Evolutionary conservation across 2,888 invertebrate species (phyloP).

Genomic region (Leucozona laternaria): DNA sequence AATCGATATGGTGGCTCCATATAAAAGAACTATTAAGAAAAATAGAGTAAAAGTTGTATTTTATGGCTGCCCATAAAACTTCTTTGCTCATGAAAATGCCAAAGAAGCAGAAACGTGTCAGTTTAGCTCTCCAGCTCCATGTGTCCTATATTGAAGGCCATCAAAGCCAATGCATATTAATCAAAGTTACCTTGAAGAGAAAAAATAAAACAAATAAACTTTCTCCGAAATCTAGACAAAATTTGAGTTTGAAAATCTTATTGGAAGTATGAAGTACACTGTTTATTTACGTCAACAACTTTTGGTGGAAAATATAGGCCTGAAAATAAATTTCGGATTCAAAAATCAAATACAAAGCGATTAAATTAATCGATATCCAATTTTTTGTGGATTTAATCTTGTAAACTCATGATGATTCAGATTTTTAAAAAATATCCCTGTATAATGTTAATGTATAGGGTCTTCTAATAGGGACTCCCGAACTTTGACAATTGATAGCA

Average conservation of each 20-base stretch:
- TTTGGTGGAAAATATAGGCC: too few species aligned
- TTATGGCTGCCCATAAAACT: constrained; percentile 67
- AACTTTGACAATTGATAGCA: too few species aligned
- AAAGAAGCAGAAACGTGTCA: constrained; percentile 37
- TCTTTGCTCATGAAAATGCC: constrained; percentile 22
- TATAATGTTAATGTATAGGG: too few species aligned
- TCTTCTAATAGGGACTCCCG: too few species aligned
- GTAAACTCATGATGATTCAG: too few species aligned
- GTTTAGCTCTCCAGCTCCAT: background rate
- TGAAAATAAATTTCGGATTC: too few species aligned
- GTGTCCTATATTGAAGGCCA: constrained; percentile 21
- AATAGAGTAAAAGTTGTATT: constrained; percentile 62
- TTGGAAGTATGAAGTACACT: too few species aligned
- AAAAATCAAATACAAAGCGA: too few species aligned
- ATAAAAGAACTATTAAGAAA: constrained; percentile 55
- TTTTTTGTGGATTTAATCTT: too few species aligned
- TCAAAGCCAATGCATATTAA: constrained; percentile 43
- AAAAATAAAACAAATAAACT: constrained; percentile 6
- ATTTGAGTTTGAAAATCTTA: background rate
- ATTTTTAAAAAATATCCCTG: too few species aligned
- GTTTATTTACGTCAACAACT: too few species aligned
- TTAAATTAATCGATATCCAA: too few species aligned
- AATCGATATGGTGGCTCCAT: constrained; percentile 40
- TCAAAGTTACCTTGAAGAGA: constrained; percentile 54
- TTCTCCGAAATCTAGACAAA: background rate